Conservation (phyloP, 2,888 invertebrate species). For the Eilema caniola region DNA sequence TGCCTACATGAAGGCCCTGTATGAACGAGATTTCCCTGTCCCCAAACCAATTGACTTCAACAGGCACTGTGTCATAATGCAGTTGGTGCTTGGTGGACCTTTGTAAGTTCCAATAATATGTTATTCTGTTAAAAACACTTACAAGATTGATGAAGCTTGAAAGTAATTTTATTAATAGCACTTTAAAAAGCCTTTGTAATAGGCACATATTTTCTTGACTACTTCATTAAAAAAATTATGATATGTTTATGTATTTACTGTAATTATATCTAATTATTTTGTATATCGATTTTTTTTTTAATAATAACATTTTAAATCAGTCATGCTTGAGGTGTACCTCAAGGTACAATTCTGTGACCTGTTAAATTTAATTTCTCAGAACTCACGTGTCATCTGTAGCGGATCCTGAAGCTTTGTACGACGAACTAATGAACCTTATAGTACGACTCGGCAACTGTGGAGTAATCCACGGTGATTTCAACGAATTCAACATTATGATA, state of each 20-base stretch:
- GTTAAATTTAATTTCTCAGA: conserved; percentile 60
- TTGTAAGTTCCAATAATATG: conserved; percentile 86
- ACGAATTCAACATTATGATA: conserved; percentile 99
- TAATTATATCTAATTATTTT: background rate
- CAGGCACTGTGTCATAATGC: conserved; percentile 98
- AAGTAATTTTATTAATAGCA: background rate
- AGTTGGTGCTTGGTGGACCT: conserved; percentile 93
- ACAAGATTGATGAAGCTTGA: background rate
- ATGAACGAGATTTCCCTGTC: conserved; percentile 96
- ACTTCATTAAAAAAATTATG: background rate
- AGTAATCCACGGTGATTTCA: conserved; percentile 99
- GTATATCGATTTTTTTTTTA: too few species aligned
- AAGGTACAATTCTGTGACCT: background rate
- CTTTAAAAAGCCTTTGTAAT: conserved; percentile 5
- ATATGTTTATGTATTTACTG: background rate
- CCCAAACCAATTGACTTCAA: conserved; percentile 98
- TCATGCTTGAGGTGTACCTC: background rate
- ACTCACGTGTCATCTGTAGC: conserved; percentile 88
- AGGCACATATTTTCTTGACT: background rate
- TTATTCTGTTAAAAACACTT: background rate
- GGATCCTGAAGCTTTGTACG: conserved; percentile 93
- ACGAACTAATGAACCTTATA: conserved; percentile 97
- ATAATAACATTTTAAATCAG: background rate
- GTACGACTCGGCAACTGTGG: conserved; percentile 97
- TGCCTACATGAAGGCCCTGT: conserved; percentile 98